Conservation (phyloP, 2,113 vertebrate species). For the Ptychochromis oligacanthus region DNA sequence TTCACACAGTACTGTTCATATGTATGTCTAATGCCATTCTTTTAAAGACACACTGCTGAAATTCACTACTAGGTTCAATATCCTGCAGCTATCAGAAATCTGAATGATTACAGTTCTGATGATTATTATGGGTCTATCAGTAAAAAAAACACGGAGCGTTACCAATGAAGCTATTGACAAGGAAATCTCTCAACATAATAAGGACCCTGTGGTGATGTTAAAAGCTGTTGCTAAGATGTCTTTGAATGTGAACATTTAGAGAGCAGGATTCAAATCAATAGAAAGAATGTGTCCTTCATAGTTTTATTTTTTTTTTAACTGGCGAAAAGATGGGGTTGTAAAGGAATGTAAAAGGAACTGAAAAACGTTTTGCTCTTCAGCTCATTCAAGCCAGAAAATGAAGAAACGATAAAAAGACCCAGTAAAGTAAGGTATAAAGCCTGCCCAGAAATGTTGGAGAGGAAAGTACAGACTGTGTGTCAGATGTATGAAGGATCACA, state of each 20-base stretch:
- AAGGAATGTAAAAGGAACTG: neutral
- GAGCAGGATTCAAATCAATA: neutral
- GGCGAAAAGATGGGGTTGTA: neutral
- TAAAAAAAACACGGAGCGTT: neutral
- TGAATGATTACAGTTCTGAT: neutral
- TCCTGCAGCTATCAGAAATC: neutral
- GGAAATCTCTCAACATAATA: neutral
- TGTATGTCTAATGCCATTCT: neutral
- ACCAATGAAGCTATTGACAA: neutral
- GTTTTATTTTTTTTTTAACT: neutral
- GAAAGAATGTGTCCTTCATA: neutral
- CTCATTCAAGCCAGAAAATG: neutral
- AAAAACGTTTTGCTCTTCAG: neutral
- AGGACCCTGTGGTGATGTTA: neutral
- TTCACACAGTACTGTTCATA: neutral
- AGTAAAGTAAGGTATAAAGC: neutral
- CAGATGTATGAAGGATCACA: conserved; percentile 23
- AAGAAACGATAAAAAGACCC: neutral
- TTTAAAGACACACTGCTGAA: neutral
- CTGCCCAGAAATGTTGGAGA: neutral
- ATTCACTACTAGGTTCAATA: neutral
- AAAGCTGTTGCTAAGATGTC: neutral
- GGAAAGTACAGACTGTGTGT: conserved; percentile 10
- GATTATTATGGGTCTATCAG: neutral
- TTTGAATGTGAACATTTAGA: neutral